Evolutionary conservation across 2,113 vertebrate genomes (phyloP).

Genomic region (Peromyscus leucopus): DNA sequence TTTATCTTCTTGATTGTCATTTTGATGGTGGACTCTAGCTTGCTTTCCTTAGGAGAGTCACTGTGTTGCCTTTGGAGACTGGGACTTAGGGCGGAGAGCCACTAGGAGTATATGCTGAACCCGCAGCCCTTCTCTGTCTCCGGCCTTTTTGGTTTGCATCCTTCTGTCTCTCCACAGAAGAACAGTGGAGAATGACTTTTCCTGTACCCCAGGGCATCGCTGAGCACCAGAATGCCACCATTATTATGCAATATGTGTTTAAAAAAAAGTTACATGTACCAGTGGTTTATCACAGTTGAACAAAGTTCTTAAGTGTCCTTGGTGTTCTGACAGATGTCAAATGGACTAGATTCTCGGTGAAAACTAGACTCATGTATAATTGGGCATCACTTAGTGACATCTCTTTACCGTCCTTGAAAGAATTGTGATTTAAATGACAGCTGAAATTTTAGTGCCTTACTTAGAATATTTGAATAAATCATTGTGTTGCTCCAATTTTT

Average conservation of each 20-base stretch:
- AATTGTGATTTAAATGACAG: slow-evolving; percentile 3
- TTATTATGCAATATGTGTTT: neutral
- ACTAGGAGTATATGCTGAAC: neutral
- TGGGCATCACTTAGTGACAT: neutral
- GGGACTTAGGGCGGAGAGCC: neutral
- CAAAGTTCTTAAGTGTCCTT: neutral
- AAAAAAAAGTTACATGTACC: neutral
- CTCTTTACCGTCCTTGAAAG: neutral
- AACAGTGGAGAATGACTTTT: neutral
- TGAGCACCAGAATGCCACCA: neutral
- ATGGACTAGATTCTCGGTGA: neutral
- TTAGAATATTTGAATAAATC: neutral
- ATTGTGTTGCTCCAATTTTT: slow-evolving; percentile 28
- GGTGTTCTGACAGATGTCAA: neutral
- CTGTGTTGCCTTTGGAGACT: neutral
- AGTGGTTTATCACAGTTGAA: neutral
- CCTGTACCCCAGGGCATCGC: neutral
- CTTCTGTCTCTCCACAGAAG: neutral
- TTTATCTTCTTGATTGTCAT: neutral
- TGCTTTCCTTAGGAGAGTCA: neutral
- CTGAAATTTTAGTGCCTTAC: slow-evolving; percentile 7
- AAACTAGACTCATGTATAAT: neutral
- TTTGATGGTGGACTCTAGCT: neutral
- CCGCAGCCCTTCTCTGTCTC: neutral
- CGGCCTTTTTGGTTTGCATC: neutral